phyloP scores from a whole-genome alignment of 2,888 invertebrate species.

The Hypena proboscidalis region DNA sequence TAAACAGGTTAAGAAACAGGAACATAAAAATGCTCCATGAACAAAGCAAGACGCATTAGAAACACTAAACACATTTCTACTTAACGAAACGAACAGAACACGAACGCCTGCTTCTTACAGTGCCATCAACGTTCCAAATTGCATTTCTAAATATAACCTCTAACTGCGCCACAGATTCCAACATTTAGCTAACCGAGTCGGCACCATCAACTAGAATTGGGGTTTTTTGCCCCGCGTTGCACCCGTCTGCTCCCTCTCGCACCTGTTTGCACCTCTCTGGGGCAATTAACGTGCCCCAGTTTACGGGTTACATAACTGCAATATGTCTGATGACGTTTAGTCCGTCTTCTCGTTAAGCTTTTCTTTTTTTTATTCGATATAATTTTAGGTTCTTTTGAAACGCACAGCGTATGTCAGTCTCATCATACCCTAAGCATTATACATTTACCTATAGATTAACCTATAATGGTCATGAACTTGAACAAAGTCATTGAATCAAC shows the following conservation, averaged over 20 bases:
- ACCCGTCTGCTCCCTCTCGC: not conserved
- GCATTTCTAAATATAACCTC: not conserved
- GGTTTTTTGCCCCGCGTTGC: slow-evolving; percentile 7
- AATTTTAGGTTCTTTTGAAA: too few species aligned
- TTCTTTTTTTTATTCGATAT: too few species aligned
- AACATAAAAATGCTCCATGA: too few species aligned
- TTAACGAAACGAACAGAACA: too few species aligned
- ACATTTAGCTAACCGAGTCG: slow-evolving; percentile 6
- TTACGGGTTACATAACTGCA: slow-evolving; percentile 25
- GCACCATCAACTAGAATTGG: slow-evolving; percentile 32
- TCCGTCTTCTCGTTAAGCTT: slow-evolving; percentile 11
- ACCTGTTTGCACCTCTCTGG: slow-evolving; percentile 21
- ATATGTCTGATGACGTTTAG: slow-evolving; percentile 26
- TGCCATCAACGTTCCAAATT: not conserved
- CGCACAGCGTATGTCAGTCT: too few species aligned
- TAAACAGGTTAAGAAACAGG: too few species aligned
- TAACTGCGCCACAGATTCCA: slow-evolving; percentile 7
- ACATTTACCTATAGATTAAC: too few species aligned
- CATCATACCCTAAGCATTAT: too few species aligned
- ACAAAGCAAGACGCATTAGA: too few species aligned
- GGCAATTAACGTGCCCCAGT: slow-evolving; percentile 45
- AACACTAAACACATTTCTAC: too few species aligned
- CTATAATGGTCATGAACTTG: too few species aligned
- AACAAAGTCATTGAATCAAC: too few species aligned
- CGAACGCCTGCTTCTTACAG: not conserved